Evolutionary conservation across 2,797 vertebrate species (phyloP), one percentile per base, ranked within the genome.

Genomic region (Urophycis tenuis): DNA sequence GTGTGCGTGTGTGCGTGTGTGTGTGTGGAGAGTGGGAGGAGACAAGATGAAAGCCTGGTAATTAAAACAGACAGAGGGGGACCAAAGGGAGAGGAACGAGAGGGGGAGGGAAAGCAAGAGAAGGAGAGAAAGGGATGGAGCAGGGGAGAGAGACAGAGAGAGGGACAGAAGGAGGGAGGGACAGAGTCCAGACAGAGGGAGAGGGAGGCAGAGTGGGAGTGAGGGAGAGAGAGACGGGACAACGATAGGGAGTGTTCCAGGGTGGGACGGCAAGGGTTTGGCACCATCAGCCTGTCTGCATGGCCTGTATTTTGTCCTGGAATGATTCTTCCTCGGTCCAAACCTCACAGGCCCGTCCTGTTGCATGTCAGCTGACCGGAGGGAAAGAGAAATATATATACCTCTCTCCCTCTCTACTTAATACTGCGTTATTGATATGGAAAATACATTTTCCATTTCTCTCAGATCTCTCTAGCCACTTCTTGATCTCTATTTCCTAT

Each of bases 241-340:
- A 72, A 82, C 82, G 75, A 32, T 17, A 88, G 89, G 87, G 88
- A 89, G 88, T 88, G 88, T 89, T 85, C 82, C 80, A 75, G 87
- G 84, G 85, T 86, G 81, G 87, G 86, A 86, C 78, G 80, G 71
- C 33, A 41, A 71, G 85, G 87, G 84, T 82, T 87, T 81, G 81
- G 82, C 79, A 33, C 84, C 87, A 79, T 83, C 88, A 89, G 78
- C n/a, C n/a, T 81, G 86, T 90, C 90, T 92, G 90, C 85, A 41
- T 3, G 39, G 14, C 2, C 89, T 88, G 86, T 91, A 87, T 91
- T 92, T 22, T 92, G 92, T 78, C 89, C 84, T 77, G 85, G 90
- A 91, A 91, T 92, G 92, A 91, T 17, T 92, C 87, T 90, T 85
- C 83, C 78, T 78, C 74, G 72, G 85, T 92, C 92, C 92, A 94